These are phyloP conservation scores for Syrista parreyssii DNA, from an alignment of 2,888 invertebrate species.

Conservation along the genomic window DNA sequence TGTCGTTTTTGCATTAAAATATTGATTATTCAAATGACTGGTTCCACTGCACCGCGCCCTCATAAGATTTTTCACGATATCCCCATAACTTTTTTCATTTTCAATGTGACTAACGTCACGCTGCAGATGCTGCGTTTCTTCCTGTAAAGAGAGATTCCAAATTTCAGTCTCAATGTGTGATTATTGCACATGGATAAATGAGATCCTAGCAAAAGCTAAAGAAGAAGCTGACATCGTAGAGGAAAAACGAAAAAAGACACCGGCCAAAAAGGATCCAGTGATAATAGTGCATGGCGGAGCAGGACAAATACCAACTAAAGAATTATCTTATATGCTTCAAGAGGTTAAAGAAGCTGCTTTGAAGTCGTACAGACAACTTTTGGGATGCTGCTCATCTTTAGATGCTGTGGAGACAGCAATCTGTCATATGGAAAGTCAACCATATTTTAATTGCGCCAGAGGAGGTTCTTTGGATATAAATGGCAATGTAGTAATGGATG, in stretches of 20 bases:
- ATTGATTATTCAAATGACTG: not conserved
- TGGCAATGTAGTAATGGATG: conserved; percentile 37
- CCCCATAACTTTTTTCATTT: conserved; percentile 29
- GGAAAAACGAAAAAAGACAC: conserved; percentile 8
- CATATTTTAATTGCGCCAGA: conserved; percentile 31
- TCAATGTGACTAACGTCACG: conserved; percentile 27
- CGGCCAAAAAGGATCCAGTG: conserved; percentile 34
- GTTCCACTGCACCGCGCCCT: not conserved
- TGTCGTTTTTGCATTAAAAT: not conserved
- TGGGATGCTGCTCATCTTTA: conserved; percentile 31
- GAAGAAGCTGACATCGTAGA: conserved; percentile 2
- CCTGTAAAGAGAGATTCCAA: conserved; percentile 27
- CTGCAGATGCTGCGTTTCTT: conserved; percentile 41
- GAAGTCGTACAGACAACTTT: conserved; percentile 38
- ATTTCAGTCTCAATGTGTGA: conserved; percentile 38
- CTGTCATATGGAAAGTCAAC: conserved; percentile 38
- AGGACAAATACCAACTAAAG: conserved; percentile 17
- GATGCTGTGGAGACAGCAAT: conserved; percentile 43
- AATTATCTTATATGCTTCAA: conserved; percentile 22
- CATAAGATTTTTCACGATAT: conserved; percentile 33
- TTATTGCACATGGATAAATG: conserved; percentile 48
- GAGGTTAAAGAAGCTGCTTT: conserved; percentile 41
- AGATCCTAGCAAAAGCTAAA: conserved; percentile 27
- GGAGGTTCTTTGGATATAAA: conserved; percentile 30
- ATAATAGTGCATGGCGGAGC: conserved; percentile 46